phyloP scores from a whole-genome alignment of 2,113 vertebrate species.

The Antechinus flavipes region DNA sequence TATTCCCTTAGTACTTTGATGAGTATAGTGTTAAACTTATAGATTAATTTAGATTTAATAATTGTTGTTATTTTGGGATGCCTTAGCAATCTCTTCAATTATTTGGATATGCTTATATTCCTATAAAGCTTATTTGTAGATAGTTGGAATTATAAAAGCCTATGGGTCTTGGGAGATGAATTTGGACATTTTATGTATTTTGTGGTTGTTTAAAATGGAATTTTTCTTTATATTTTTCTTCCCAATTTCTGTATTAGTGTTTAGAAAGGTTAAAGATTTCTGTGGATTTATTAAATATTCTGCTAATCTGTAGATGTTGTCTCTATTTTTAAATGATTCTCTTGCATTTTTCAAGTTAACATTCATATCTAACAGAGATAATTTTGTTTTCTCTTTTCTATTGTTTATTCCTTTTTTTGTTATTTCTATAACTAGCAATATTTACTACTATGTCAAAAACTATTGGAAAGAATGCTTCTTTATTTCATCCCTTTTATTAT shows the following conservation, averaged over 20 bases:
- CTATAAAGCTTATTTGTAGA: not conserved
- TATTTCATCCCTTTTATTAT: not conserved
- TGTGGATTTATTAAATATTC: not conserved
- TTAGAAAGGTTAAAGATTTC: not conserved
- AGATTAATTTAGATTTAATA: not conserved
- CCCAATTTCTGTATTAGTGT: not conserved
- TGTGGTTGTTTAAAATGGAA: not conserved
- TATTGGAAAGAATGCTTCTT: not conserved
- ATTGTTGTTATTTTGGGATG: not conserved
- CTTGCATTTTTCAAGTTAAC: not conserved
- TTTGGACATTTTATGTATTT: not conserved
- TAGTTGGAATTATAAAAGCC: not conserved
- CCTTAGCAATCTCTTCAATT: not conserved
- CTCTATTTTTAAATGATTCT: not conserved
- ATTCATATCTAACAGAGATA: not conserved
- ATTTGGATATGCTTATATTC: not conserved
- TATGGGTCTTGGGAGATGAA: not conserved
- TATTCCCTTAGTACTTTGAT: not conserved
- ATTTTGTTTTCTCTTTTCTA: not conserved
- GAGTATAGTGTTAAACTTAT: not conserved
- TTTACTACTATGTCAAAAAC: not conserved
- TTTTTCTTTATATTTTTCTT: not conserved
- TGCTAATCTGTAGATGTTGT: not conserved
- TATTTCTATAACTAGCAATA: not conserved
- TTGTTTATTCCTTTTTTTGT: not conserved